Percentiles rank a stretch among this genome's conserved stretches.
Evolutionary conservation across 2,888 invertebrate genomes (phyloP).

Genomic region (Cistogaster globosa): DNA sequence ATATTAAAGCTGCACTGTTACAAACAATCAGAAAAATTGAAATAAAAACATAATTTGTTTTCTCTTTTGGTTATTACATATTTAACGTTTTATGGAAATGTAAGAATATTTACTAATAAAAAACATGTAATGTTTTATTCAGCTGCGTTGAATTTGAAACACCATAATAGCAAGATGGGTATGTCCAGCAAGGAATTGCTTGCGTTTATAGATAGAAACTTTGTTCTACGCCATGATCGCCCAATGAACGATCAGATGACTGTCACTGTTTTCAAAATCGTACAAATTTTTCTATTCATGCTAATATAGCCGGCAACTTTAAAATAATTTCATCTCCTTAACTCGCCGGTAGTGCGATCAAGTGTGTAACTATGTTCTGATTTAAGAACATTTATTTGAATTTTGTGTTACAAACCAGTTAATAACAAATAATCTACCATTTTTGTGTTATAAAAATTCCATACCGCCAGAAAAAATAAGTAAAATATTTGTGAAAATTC

Average conservation of each 20-base stretch:
- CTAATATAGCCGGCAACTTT: too few species aligned
- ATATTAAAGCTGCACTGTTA: constrained; percentile 71
- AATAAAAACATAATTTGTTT: constrained; percentile 42
- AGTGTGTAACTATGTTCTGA: too few species aligned
- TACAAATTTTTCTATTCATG: too few species aligned
- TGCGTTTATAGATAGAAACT: too few species aligned
- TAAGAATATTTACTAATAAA: constrained; percentile 22
- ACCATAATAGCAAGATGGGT: background rate
- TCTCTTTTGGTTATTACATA: constrained; percentile 61
- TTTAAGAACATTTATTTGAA: too few species aligned
- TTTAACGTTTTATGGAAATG: constrained; percentile 71
- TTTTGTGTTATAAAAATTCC: background rate
- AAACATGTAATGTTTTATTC: background rate
- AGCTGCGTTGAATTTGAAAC: background rate
- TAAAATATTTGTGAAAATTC: constrained; percentile 40
- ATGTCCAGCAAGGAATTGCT: too few species aligned
- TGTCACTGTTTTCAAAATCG: too few species aligned
- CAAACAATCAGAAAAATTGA: constrained; percentile 33
- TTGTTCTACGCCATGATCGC: too few species aligned
- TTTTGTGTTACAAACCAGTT: background rate
- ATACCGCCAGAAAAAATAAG: background rate
- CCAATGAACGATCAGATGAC: too few species aligned
- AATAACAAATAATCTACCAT: background rate
- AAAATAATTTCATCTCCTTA: too few species aligned
- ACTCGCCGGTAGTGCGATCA: too few species aligned